Base-by-base conservation (phyloP, 2,113 vertebrate genomes). In the Triplophysa siluroides region DNA sequence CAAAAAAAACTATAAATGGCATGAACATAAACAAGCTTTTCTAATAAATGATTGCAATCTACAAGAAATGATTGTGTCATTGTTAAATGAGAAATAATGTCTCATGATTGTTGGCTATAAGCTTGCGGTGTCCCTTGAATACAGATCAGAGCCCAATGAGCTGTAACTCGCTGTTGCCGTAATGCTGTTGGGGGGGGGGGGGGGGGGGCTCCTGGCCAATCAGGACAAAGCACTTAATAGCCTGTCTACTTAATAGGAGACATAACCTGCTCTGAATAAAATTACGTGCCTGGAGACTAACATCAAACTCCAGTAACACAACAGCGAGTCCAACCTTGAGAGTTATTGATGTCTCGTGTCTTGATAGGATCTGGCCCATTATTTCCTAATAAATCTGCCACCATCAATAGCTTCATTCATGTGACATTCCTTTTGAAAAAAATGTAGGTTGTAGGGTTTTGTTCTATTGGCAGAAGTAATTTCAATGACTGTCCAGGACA, bases 351-450 rank as follows among this genome's bases (percentile, higher is more conserved):
- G 82, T 85, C 70, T 85, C 73, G 65, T 82, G 72, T 79, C 81
- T 80, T 77, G 75, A 88, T 81, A 82, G 70, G 75, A 90, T 86
- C 80, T 82, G 83, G 69, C 29, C 80, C 81, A 88, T 88, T 88
- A 86, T 85, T 90, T 84, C 60, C 76, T 83, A 83, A 87, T 87
- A 83, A 69, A 78, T 81, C 79, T 70, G 6, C 76, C 76, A 85
- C 64, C 70, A 33, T 67, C 45, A 76, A 67, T 83, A 76, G 75
- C 68, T 77, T 70, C 78, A 78, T 73, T 77, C 67, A 76, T 50
- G 80, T 76, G 50, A 80, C 33, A 68, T 50, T 61, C 64, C 69
- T 50, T 74, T 82, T 69, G 67, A 41, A 63, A 21, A 38, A 29
- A 58, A 68, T 1, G 16, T 43, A 43, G 56, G 69, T 21, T 50